Conservation (phyloP, 2,113 vertebrate genomes). For the Gavia stellata region DNA sequence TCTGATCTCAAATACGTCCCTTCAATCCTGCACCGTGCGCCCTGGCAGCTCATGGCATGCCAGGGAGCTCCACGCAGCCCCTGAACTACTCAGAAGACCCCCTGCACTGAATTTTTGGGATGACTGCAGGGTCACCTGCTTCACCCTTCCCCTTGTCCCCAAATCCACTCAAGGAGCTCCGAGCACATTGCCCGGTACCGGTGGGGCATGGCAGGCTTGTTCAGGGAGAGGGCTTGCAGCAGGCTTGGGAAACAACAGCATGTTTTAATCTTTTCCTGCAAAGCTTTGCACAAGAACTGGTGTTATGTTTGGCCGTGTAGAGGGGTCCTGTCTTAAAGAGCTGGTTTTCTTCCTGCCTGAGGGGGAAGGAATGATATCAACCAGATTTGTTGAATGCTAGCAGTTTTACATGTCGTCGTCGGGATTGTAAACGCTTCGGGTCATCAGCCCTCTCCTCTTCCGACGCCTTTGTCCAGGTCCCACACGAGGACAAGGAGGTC, state of each 20-base stretch:
- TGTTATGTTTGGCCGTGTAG: slow-evolving; percentile 27
- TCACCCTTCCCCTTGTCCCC: neutral
- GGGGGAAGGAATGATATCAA: slow-evolving; percentile 34
- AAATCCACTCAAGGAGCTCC: neutral
- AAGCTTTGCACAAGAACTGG: slow-evolving; percentile 1
- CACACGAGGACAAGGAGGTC: neutral
- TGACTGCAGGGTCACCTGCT: neutral
- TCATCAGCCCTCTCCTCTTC: neutral
- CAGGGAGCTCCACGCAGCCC: neutral
- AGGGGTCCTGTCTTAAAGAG: neutral
- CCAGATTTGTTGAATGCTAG: slow-evolving; percentile 47
- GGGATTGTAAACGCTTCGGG: neutral
- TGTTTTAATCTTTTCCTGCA: slow-evolving; percentile 44
- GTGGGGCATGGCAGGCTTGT: fast-evolving
- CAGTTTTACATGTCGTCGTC: neutral
- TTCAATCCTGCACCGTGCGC: fast-evolving
- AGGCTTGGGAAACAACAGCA: neutral
- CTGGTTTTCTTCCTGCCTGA: slow-evolving; percentile 43
- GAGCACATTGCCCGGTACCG: fast-evolving
- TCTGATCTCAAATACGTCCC: neutral
- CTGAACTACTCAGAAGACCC: neutral
- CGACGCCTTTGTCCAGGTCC: neutral
- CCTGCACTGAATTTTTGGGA: neutral
- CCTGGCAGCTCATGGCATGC: neutral
- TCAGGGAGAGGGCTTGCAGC: neutral